Percentiles rank a stretch among this genome's conserved stretches.
Conservation (phyloP, 2,797 vertebrate species). For the Gobio occitaniae region DNA sequence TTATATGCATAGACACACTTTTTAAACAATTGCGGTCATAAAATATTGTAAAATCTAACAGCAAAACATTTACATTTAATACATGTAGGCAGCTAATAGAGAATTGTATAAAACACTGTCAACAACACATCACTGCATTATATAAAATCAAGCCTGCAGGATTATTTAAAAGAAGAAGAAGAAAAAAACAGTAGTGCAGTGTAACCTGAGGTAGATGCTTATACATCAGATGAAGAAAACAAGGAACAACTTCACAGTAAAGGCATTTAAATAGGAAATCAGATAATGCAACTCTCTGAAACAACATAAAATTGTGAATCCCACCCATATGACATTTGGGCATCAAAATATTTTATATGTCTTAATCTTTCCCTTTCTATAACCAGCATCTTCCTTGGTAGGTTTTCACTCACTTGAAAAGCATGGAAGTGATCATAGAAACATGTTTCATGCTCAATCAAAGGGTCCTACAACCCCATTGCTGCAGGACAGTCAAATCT, state of each 20-base stretch:
- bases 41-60: slow-evolving; percentile 5
- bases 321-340: slow-evolving; percentile 6
- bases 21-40: neutral
- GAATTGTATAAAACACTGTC: neutral
- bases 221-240: slow-evolving; percentile 8
- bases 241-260: neutral
- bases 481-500: too few species aligned
- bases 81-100: neutral
- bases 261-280: neutral
- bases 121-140: slow-evolving; percentile 3
- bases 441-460: slow-evolving; percentile 25
- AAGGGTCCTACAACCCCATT: too few species aligned
- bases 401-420: slow-evolving; percentile 41
- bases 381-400: slow-evolving; percentile 4
- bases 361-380: slow-evolving; percentile 20
- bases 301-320: slow-evolving; percentile 16
- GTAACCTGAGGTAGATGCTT: neutral
- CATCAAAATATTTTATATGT: slow-evolving; percentile 24
- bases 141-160: neutral
- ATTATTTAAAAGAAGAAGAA: too few species aligned
- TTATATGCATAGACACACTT: neutral
- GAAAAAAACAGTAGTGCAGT: neutral
- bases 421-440: slow-evolving; percentile 32
- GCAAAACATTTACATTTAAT: slow-evolving; percentile 3
- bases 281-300: slow-evolving; percentile 13